Evolutionary conservation across 2,113 vertebrate species (phyloP), one percentile per base, ranked within the genome.

Genomic region (Mola mola): DNA sequence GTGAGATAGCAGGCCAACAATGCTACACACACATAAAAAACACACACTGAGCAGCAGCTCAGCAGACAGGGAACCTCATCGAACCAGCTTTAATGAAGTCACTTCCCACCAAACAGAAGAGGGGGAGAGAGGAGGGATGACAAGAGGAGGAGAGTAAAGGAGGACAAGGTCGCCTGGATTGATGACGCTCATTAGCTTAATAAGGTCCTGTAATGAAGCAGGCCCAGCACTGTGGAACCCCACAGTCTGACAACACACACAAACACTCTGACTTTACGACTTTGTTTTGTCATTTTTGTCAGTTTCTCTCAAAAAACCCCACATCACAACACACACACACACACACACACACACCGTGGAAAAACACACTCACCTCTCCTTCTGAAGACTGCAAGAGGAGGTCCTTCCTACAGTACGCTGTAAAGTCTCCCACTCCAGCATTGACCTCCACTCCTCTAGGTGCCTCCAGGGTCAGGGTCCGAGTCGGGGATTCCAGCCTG

Each of bases 401-500:
- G 53, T 99, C 95, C 91, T 98, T 98, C 68, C 97, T 92, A 85
- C 97, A 99, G 20, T 93, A 93, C 7, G 95, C 96, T 53, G 94
- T 95, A 84, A 99, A 93, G 74, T 98, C 97, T 63, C 97, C 97
- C 68, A 95, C 96, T 60, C 93, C 95, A 15, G 96, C 96, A 0
- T 88, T 96, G 73, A 99, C 84, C 86, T 97, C 95, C 26, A 99
- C 94, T 16, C 97, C 97, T 44, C 94, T 92, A 16, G 97, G 97
- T 16, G 97, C 97, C 88, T 98, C 96, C 91, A 99, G 92, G 38
- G 95, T 94, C 86, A 99, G 89, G 40, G 97, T 95, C 73, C 97
- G 92, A 28, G 97, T 99, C 1, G 97, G 97, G 24, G 96, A 99
- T 88, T 99, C 97, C 76, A 99, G 92, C 89, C 97, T 98, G 81